These are phyloP conservation scores for Psittacula derbiana DNA, from an alignment of 2,797 vertebrate species.

Conservation along the genomic window DNA sequence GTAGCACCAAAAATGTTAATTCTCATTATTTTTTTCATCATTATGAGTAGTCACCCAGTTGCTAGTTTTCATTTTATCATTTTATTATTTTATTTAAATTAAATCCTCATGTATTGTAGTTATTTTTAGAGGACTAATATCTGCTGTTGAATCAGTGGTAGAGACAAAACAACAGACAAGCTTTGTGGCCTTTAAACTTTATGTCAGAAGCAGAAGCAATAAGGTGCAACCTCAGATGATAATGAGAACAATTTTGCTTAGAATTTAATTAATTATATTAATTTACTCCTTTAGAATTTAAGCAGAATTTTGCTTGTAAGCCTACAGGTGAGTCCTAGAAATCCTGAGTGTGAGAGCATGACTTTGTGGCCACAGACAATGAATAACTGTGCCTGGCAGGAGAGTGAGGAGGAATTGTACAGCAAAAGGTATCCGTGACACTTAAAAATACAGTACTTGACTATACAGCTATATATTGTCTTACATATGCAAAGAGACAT, in stretches of 20 bases:
- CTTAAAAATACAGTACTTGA: neutral
- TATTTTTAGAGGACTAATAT: neutral
- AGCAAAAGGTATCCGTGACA: neutral
- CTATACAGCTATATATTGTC: neutral
- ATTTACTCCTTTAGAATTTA: neutral
- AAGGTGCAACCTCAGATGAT: neutral
- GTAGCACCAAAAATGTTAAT: neutral
- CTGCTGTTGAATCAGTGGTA: neutral
- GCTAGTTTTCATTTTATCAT: neutral
- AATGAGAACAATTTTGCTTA: neutral
- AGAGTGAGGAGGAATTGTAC: fast-evolving
- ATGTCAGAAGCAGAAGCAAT: neutral
- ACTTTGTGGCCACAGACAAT: fast-evolving
- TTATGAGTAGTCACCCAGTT: neutral
- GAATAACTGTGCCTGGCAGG: neutral
- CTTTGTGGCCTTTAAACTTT: neutral
- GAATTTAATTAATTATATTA: neutral
- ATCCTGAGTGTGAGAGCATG: neutral
- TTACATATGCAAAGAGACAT: neutral
- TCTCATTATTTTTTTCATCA: neutral
- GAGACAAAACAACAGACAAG: neutral
- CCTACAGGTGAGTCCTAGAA: neutral
- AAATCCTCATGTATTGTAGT: neutral
- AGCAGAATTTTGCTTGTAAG: neutral
- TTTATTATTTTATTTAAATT: neutral